Evolutionary conservation across 2,113 vertebrate species (phyloP).

Genomic region (Turdus rufiventris): DNA sequence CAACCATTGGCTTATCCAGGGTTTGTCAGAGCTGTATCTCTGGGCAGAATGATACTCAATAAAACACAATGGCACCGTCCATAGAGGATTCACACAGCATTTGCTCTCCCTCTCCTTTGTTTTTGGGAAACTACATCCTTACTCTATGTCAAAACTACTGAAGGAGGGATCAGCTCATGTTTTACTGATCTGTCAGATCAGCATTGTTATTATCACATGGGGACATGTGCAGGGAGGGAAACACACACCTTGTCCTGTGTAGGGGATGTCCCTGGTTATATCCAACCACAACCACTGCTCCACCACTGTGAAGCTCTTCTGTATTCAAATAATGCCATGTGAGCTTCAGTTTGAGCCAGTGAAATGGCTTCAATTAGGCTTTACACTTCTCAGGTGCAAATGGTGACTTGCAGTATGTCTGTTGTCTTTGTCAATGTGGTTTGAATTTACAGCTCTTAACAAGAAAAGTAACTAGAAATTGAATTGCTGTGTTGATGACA

Average conservation of each 20-base stretch:
- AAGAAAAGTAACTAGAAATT: background rate
- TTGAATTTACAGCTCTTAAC: background rate
- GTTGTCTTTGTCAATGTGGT: background rate
- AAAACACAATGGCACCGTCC: rapidly evolving
- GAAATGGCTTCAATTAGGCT: background rate
- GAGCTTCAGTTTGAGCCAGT: background rate
- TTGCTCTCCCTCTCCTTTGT: background rate
- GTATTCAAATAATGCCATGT: background rate
- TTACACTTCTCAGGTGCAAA: background rate
- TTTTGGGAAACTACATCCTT: background rate
- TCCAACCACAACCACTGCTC: background rate
- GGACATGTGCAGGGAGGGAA: background rate
- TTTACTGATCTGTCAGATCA: background rate
- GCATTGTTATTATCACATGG: background rate
- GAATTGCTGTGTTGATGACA: background rate
- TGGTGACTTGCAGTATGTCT: background rate
- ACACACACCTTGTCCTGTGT: background rate
- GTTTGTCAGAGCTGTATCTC: background rate
- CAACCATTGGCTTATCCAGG: background rate
- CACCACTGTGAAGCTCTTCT: background rate
- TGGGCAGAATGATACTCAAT: background rate
- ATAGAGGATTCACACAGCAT: background rate
- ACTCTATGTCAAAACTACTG: background rate
- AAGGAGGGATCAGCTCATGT: background rate
- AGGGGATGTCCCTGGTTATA: background rate